Evolutionary conservation across 2,113 vertebrate species (phyloP).

Genomic region (Ranitomeya imitator): DNA sequence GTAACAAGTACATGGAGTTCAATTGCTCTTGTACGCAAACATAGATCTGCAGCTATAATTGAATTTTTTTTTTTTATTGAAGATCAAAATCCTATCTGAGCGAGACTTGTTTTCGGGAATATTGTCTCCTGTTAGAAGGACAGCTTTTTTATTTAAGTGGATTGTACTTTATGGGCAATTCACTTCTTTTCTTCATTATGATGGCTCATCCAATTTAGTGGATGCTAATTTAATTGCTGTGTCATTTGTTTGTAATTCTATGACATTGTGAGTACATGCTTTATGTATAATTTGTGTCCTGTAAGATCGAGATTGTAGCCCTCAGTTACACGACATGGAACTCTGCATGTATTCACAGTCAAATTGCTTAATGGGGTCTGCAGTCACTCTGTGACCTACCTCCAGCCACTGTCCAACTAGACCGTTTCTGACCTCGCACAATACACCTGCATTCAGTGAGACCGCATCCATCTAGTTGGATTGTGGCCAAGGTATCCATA

Average conservation of each 20-base stretch:
- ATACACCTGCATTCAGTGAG: too few species aligned
- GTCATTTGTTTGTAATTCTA: neutral
- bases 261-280: too few species aligned
- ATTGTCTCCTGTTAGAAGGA: slow-evolving; percentile 18
- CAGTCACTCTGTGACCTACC: too few species aligned
- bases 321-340: too few species aligned
- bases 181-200: neutral
- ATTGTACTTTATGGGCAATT: neutral
- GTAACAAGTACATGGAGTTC: slow-evolving; percentile 83
- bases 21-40: slow-evolving; percentile 81
- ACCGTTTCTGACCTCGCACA: too few species aligned
- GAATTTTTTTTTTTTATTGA: slow-evolving; percentile 76
- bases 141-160: neutral
- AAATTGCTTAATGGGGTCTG: too few species aligned
- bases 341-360: too few species aligned
- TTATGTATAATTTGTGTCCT: too few species aligned
- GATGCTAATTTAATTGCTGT: neutral
- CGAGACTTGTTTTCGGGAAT: slow-evolving; percentile 57
- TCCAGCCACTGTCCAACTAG: too few species aligned
- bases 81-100: slow-evolving; percentile 70
- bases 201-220: neutral
- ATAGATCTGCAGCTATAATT: slow-evolving; percentile 78
- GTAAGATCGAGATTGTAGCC: too few species aligned
- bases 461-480: too few species aligned
- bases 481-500: too few species aligned